Percentiles rank a stretch among this genome's conserved stretches.
Conservation (phyloP, 1,140 invertebrate species). For the Spodoptera frugiperda region DNA sequence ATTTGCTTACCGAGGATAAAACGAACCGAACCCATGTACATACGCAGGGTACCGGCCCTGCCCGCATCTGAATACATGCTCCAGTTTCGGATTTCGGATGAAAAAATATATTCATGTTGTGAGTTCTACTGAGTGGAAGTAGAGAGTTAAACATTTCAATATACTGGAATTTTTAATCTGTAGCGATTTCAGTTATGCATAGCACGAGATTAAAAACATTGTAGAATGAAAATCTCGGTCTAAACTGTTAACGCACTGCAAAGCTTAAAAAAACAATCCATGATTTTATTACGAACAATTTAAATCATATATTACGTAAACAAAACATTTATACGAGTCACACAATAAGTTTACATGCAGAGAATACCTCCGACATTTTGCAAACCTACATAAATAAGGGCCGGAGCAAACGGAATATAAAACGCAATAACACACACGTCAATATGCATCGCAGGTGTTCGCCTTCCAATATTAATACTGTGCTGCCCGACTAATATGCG, state of each 20-base stretch:
- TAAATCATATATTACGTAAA: not conserved
- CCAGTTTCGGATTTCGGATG: constrained; percentile 3
- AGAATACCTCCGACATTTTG: not conserved
- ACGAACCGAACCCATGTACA: not conserved
- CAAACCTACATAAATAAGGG: not conserved
- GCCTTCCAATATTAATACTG: constrained; percentile 50
- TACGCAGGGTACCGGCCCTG: not conserved
- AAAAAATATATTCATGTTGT: not conserved
- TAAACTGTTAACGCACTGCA: no score
- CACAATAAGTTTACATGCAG: not conserved
- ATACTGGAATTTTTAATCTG: not conserved
- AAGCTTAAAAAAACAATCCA: no score
- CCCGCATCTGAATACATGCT: constrained; percentile 20
- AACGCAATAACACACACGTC: constrained; percentile 33
- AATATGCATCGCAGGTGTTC: constrained; percentile 50
- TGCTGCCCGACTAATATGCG: constrained; percentile 58
- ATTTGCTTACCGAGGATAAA: constrained; percentile 14
- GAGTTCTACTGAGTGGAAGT: no score
- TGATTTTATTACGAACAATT: not conserved
- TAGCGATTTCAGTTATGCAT: no score
- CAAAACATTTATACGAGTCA: not conserved
- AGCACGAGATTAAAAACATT: no score
- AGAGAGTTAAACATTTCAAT: not conserved
- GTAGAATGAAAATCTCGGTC: no score
- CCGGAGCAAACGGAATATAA: not conserved